phyloP scores from a whole-genome alignment of 2,888 invertebrate species.

The Drosophila neonasuta region DNA sequence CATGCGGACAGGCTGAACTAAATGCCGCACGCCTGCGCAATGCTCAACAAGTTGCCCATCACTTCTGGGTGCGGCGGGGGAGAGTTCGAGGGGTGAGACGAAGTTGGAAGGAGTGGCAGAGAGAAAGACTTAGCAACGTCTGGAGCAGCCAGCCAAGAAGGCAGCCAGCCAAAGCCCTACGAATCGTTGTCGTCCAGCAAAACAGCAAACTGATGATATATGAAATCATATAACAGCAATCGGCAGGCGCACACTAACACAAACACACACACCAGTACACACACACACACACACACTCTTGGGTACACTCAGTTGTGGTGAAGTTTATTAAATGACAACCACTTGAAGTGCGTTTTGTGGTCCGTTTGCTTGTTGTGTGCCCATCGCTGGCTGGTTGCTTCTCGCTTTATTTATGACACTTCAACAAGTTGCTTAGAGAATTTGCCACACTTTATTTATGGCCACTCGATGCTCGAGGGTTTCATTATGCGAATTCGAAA shows the following conservation, averaged over 20 bases:
- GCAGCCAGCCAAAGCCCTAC: slow-evolving; percentile 7
- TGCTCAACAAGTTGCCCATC: slow-evolving; percentile 60
- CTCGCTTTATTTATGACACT: slow-evolving; percentile 70
- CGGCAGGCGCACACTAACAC: slow-evolving; percentile 56
- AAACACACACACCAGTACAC: slow-evolving; percentile 21
- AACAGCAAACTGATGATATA: slow-evolving; percentile 69
- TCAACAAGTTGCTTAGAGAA: slow-evolving; percentile 73
- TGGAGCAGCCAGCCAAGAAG: slow-evolving; percentile 10
- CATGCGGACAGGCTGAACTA: slow-evolving; percentile 76
- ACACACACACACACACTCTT: slow-evolving; percentile 39
- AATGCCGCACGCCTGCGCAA: slow-evolving; percentile 78
- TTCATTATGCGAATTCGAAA: slow-evolving; percentile 44
- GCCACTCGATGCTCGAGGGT: slow-evolving; percentile 19
- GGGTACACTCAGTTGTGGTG: slow-evolving; percentile 37
- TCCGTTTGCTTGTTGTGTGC: slow-evolving; percentile 14
- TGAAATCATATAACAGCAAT: slow-evolving; percentile 77
- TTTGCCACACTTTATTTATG: slow-evolving; percentile 76
- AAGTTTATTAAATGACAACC: slow-evolving; percentile 76
- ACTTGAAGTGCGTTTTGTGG: slow-evolving; percentile 51
- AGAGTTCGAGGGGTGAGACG: background rate
- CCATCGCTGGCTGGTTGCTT: slow-evolving; percentile 10
- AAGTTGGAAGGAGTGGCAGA: slow-evolving; percentile 6
- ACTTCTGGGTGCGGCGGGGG: background rate
- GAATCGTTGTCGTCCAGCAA: slow-evolving; percentile 32
- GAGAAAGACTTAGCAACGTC: background rate